These are phyloP conservation scores for Chelonus formosanus DNA, from an alignment of 2,888 invertebrate species.

Conservation along the genomic window DNA sequence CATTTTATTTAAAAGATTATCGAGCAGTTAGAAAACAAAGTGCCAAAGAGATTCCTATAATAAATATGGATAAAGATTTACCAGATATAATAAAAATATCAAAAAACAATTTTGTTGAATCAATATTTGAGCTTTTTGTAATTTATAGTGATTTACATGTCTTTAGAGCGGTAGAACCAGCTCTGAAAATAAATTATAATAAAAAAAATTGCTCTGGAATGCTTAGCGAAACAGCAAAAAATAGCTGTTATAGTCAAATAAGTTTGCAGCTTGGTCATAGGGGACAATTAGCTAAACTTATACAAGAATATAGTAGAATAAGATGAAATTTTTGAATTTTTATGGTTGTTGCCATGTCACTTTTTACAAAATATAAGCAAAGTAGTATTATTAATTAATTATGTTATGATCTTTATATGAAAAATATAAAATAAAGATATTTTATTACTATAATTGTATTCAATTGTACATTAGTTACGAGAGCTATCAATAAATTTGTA, in stretches of 20 bases:
- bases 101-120: conserved; percentile 65
- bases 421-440: no score
- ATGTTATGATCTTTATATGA: no score
- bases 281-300: conserved; percentile 70
- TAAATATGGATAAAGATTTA: conserved; percentile 74
- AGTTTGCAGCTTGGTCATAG: conserved; percentile 64
- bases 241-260: conserved; percentile 52
- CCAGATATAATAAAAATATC: conserved; percentile 63
- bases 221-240: conserved; percentile 49
- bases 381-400: no score
- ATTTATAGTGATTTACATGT: conserved; percentile 74
- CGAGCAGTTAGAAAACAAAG: conserved; percentile 24
- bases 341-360: no score
- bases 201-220: conserved; percentile 60
- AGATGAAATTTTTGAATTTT: conserved; percentile 30
- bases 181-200: conserved; percentile 70
- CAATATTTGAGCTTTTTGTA: conserved; percentile 77
- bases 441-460: no score
- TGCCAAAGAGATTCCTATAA: conserved; percentile 68
- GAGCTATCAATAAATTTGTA: no score
- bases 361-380: no score
- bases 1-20: conserved; percentile 88
- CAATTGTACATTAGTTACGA: no score
- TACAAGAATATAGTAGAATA: conserved; percentile 64
- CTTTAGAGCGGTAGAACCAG: conserved; percentile 83